Percentiles rank a stretch among this genome's conserved stretches.
phyloP scores from a whole-genome alignment of 2,113 vertebrate species.

The Reinhardtius hippoglossoides region DNA sequence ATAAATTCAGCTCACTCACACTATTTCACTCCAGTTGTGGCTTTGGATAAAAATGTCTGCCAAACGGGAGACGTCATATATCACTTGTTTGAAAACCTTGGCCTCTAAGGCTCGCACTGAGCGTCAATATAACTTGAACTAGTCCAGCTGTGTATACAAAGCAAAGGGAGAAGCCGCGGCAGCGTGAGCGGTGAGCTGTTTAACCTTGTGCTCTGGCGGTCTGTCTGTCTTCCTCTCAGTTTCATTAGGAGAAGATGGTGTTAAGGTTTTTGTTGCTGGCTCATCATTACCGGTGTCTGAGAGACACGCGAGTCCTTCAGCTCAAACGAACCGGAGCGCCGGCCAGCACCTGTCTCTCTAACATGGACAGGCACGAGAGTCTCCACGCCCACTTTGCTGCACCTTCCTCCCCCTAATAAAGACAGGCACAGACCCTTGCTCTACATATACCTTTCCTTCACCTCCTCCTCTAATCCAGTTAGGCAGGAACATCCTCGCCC shows the following conservation, averaged over 20 bases:
- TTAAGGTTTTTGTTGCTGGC: constrained; percentile 53
- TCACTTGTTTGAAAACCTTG: constrained; percentile 63
- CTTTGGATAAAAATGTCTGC: constrained; percentile 80
- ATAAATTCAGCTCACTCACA: constrained; percentile 98
- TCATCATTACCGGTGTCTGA: constrained; percentile 51
- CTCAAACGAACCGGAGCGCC: constrained; percentile 29
- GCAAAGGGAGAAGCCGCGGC: not conserved
- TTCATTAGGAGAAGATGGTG: constrained; percentile 35
- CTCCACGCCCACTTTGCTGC: constrained; percentile 47
- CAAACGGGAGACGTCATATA: constrained; percentile 71
- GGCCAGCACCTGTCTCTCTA: constrained; percentile 31
- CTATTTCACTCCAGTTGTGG: constrained; percentile 89
- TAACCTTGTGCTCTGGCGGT: constrained; percentile 38
- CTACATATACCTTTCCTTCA: constrained; percentile 53
- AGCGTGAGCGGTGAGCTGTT: constrained; percentile 14
- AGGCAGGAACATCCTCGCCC: constrained; percentile 69
- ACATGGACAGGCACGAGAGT: constrained; percentile 19
- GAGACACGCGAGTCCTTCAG: constrained; percentile 45
- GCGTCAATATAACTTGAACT: constrained; percentile 31
- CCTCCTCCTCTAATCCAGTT: constrained; percentile 62
- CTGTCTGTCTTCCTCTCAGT: not conserved
- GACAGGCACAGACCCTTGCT: constrained; percentile 53
- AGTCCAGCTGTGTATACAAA: constrained; percentile 15
- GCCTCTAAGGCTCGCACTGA: constrained; percentile 9
- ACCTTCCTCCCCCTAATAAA: constrained; percentile 51